Evolutionary conservation across 92 coral and sea anemone genomes (phyloP).

Genomic region (Meandrina meandrites): DNA sequence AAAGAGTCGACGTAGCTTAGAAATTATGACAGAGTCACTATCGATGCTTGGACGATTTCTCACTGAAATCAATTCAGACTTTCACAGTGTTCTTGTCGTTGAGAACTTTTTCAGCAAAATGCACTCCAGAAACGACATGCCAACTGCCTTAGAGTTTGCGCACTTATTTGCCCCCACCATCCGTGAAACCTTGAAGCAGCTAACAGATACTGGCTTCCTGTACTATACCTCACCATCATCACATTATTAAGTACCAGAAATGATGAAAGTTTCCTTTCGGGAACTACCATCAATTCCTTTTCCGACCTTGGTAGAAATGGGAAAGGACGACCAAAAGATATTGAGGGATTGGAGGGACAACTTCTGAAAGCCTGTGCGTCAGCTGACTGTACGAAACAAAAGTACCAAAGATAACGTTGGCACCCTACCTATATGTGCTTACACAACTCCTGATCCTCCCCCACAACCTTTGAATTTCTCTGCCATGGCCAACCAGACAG

Average conservation of each 20-base stretch:
- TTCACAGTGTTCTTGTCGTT: constrained; percentile 26
- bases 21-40: too few species aligned
- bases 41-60: too few species aligned
- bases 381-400: constrained; percentile 39
- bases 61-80: neutral
- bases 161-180: constrained; percentile 33
- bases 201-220: too few species aligned
- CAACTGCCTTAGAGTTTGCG: constrained; percentile 40
- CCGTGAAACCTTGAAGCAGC: constrained; percentile 40
- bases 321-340: constrained; percentile 35
- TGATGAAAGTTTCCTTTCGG: neutral
- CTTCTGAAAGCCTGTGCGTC: constrained; percentile 41
- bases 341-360: constrained; percentile 53
- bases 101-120: constrained; percentile 40
- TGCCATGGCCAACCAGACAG: neutral
- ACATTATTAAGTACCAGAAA: neutral
- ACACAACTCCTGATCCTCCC: neutral
- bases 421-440: constrained; percentile 30
- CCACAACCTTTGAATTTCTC: too few species aligned
- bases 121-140: constrained; percentile 30
- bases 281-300: neutral
- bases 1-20: too few species aligned
- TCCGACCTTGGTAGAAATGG: constrained; percentile 24
- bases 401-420: constrained; percentile 47
- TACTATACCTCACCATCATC: neutral